Base-by-base conservation (phyloP, 1,140 invertebrate species). In the Nephotettix cincticeps region DNA sequence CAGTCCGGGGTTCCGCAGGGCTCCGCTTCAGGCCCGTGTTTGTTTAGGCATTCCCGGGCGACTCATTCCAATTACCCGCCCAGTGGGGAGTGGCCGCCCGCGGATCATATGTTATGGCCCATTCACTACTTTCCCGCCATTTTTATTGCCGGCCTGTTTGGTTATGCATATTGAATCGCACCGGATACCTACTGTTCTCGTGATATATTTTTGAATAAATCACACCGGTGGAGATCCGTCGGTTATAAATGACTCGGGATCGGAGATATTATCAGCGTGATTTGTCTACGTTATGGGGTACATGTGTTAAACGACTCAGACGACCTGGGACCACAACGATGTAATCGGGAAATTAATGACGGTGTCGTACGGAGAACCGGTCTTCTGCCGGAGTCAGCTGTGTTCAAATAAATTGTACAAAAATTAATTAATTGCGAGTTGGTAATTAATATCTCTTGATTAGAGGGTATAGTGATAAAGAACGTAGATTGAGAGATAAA, bases 91-190 rank as follows among this genome's bases (percentile, higher is more conserved):
- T 51, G 47, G 4, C 14, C 47, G 21, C 14, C 47, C 47, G 47
- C 47, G 21, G 47, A 51, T 21, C 47, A 51, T 51, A 51, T 51
- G 47, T 51, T 51, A 51, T 51, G 47, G 21, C 47, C 47, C 47
- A 51, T 51, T 51, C 47, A 51, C 47, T 51, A 51, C 47, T 51
- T 51, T 51, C 14, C 47, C 47, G 47, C 47, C 47, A 51, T 51
- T 51, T 51, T 51, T 51, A 51, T 51, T 51, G 21, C 47, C 47
- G 3, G 14, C 47, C 47, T 51, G 47, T 51, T 51, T 51, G 47
- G 47, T 51, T 51, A 51, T 51, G 47, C 47, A 51, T 51, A 51
- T 51, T 51, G 47, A 51, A 51, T 51, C 47, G 4, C 21, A 51
- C 21, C 21, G 47, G 47, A 51, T 51, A 51, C 47, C 47, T 21